Conservation (phyloP, 2,888 invertebrate genomes). For the Thalpophila matura region DNA sequence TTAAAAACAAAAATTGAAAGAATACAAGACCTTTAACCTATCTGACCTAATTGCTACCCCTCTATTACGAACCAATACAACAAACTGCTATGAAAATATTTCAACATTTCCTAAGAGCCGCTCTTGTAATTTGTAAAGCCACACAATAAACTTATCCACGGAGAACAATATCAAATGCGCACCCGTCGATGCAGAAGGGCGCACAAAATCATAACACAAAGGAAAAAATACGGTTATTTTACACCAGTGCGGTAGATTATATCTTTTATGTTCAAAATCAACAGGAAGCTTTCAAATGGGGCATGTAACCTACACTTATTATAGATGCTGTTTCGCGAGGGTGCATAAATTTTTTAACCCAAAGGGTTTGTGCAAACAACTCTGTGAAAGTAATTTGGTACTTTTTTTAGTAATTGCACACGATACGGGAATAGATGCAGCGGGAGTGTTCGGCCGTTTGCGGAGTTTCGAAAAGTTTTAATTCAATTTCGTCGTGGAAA, state of each 20-base stretch:
- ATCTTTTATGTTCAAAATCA: constrained; percentile 90
- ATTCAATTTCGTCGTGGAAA: constrained; percentile 77
- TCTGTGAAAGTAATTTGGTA: constrained; percentile 67
- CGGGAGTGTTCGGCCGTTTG: constrained; percentile 58
- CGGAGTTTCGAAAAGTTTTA: constrained; percentile 76
- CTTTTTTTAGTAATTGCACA: constrained; percentile 78
- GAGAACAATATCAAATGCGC: constrained; percentile 77
- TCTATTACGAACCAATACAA: constrained; percentile 13
- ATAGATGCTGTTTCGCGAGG: constrained; percentile 84
- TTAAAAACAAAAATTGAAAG: not conserved
- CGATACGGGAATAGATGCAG: constrained; percentile 64
- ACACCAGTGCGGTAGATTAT: constrained; percentile 90
- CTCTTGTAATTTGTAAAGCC: constrained; percentile 70
- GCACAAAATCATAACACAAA: constrained; percentile 86
- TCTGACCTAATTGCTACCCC: not conserved
- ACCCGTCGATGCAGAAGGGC: constrained; percentile 80
- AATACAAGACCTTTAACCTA: constrained; percentile 1
- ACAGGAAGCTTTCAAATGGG: constrained; percentile 90
- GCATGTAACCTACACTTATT: constrained; percentile 91
- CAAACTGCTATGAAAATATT: constrained; percentile 42
- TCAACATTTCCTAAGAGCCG: constrained; percentile 47
- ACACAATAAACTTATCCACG: constrained; percentile 70
- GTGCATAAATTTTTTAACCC: constrained; percentile 87
- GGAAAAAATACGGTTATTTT: constrained; percentile 89
- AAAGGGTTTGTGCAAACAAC: constrained; percentile 87